These are phyloP conservation scores for Oncorhynchus kisutch DNA, from an alignment of 2,113 vertebrate species.

Conservation along the genomic window DNA sequence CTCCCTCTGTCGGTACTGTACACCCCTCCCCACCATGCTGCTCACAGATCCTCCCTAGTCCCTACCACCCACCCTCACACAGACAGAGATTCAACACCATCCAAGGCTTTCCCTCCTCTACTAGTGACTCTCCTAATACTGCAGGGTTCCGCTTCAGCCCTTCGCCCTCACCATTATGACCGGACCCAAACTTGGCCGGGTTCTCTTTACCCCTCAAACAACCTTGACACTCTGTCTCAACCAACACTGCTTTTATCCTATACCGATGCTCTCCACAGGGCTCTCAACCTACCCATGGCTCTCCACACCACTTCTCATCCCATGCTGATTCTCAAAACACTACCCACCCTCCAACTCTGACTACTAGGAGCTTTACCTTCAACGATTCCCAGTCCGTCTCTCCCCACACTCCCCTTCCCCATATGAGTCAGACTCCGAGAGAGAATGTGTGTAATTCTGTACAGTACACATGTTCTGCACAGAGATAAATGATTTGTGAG, in stretches of 20 bases:
- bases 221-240: slow-evolving; percentile 32
- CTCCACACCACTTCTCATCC: background rate
- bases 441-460: slow-evolving; percentile 40
- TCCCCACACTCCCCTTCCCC: background rate
- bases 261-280: slow-evolving; percentile 25
- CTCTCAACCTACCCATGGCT: slow-evolving; percentile 10
- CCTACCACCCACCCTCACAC: background rate
- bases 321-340: background rate
- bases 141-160: slow-evolving; percentile 19
- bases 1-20: background rate
- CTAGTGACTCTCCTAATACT: background rate
- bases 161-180: slow-evolving; percentile 19
- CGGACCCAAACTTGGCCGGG: slow-evolving; percentile 25
- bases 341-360: slow-evolving; percentile 3
- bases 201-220: slow-evolving; percentile 44
- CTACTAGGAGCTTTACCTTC: slow-evolving; percentile 25
- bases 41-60: background rate
- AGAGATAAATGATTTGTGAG: slow-evolving; percentile 43
- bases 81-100: slow-evolving; percentile 10
- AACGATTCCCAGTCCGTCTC: background rate
- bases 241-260: slow-evolving; percentile 38
- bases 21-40: background rate
- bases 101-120: background rate
- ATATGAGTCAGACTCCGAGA: slow-evolving; percentile 13
- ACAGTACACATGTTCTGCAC: slow-evolving; percentile 28